Conservation (phyloP, 2,888 invertebrate species). For the Lasioglossum leucozonium region DNA sequence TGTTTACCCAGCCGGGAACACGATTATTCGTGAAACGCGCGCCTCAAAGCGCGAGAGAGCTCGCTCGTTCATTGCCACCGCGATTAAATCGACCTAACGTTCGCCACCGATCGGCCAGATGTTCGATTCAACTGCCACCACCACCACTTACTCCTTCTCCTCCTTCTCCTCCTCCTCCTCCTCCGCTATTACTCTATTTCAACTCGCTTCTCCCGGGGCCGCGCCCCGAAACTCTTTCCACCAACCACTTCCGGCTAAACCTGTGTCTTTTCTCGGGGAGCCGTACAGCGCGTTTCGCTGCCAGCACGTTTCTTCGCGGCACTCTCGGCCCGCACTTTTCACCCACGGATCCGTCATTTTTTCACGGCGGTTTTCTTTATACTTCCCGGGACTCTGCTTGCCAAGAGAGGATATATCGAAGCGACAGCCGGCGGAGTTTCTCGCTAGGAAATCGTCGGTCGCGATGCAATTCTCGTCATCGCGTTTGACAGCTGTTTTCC, state of each 20-base stretch:
- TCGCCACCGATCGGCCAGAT: not conserved
- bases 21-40: constrained; percentile 14
- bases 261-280: not conserved
- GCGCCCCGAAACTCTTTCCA: not conserved
- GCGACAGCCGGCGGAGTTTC: not conserved
- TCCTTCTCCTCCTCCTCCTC: too few relatives aligned
- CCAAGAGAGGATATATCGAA: not conserved
- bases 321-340: not conserved
- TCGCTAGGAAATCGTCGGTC: not conserved
- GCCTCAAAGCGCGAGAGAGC: not conserved
- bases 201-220: not conserved
- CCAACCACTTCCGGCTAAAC: not conserved
- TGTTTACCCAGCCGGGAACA: constrained; percentile 5
- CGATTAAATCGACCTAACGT: constrained; percentile 1
- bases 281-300: not conserved
- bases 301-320: not conserved
- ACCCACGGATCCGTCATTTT: not conserved
- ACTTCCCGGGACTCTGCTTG: not conserved
- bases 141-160: too few relatives aligned
- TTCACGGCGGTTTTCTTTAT: not conserved
- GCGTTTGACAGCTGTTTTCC: not conserved
- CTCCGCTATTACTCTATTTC: not conserved
- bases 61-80: not conserved
- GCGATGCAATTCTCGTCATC: not conserved
- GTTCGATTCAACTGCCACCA: not conserved